A percentile compares a stretch with the other conserved stretches of the same genome.
phyloP scores from a whole-genome alignment of 2,888 invertebrate genomes.

The Globia sparganii region DNA sequence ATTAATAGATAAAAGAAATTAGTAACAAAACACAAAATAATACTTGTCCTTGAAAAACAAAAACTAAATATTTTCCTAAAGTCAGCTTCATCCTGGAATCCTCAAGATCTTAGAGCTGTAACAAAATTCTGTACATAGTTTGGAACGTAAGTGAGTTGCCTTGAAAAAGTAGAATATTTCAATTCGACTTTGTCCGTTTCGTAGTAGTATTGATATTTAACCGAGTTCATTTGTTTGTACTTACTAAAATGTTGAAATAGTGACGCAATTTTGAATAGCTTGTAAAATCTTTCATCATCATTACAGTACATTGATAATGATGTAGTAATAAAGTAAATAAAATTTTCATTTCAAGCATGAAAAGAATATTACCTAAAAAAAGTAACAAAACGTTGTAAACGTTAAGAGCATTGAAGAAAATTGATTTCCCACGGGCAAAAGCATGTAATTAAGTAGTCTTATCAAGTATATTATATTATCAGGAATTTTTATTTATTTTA shows the following conservation, averaged over 20 bases:
- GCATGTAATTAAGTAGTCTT: conserved; percentile 71
- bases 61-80: background rate
- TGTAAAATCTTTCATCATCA: conserved; percentile 6
- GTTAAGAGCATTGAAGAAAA: conserved; percentile 73
- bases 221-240: conserved; percentile 14
- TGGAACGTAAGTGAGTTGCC: background rate
- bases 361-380: conserved; percentile 67
- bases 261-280: conserved; percentile 8
- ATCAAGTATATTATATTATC: conserved; percentile 49
- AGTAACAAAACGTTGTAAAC: conserved; percentile 70
- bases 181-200: background rate
- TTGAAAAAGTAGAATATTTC: background rate
- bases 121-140: conserved; percentile 6
- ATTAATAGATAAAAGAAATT: background rate
- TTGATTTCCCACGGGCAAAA: conserved; percentile 75
- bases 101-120: conserved; percentile 13
- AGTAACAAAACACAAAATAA: conserved; percentile 6
- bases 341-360: conserved; percentile 54
- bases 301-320: background rate
- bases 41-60: background rate
- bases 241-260: conserved; percentile 6
- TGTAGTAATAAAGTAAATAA: conserved; percentile 32
- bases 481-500: conserved; percentile 12
- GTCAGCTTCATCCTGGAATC: conserved; percentile 14
- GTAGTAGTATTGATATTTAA: background rate